Conservation (phyloP, 2,113 vertebrate genomes). For the Narcine bancroftii region DNA sequence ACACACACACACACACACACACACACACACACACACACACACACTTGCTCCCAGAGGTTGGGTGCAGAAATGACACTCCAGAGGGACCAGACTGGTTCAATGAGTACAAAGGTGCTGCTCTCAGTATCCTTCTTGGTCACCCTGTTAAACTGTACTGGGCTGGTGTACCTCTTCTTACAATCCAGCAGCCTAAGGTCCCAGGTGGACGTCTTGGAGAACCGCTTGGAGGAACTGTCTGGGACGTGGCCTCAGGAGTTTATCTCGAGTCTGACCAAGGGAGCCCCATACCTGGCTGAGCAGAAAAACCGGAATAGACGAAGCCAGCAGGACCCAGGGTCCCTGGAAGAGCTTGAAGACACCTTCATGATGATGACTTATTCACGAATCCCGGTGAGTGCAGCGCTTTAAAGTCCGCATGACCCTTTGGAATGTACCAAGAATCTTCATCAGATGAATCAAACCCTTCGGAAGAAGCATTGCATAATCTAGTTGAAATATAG, state of each 20-base stretch:
- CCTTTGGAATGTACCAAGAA: not conserved
- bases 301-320: conserved; percentile 72
- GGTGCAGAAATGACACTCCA: conserved; percentile 45
- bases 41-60: not conserved
- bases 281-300: conserved; percentile 42
- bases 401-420: too few relatives aligned
- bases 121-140: conserved; percentile 60
- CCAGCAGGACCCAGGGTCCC: conserved; percentile 51
- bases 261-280: conserved; percentile 48
- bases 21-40: too few relatives aligned
- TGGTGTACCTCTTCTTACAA: conserved; percentile 69
- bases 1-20: too few relatives aligned
- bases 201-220: conserved; percentile 55
- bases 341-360: conserved; percentile 63
- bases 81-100: conserved; percentile 51
- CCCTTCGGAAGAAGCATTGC: not conserved
- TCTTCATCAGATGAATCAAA: not conserved
- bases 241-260: conserved; percentile 61
- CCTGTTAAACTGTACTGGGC: conserved; percentile 66
- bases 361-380: conserved; percentile 90
- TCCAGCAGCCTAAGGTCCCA: conserved; percentile 60
- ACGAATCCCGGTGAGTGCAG: conserved; percentile 74
- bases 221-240: conserved; percentile 53
- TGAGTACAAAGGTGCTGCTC: conserved; percentile 56
- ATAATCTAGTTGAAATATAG: not conserved